These are phyloP conservation scores for Parnassius glacialis DNA, from an alignment of 2,888 invertebrate genomes.

Conservation along the genomic window DNA sequence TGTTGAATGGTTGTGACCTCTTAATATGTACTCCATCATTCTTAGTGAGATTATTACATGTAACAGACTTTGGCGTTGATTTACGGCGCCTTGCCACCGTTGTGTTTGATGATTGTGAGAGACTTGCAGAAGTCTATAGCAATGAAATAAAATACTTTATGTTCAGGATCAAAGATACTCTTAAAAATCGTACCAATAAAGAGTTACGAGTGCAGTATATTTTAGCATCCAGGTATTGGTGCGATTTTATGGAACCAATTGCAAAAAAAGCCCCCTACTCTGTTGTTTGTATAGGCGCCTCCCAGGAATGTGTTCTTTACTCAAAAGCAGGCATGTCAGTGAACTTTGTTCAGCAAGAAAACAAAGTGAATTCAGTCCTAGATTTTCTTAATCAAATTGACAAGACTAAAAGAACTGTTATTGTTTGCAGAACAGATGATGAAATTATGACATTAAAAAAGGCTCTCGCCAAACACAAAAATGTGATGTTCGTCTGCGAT, in stretches of 20 bases:
- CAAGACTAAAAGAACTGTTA: slow-evolving; percentile 76
- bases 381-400: slow-evolving; percentile 73
- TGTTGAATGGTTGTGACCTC: slow-evolving; percentile 85
- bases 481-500: slow-evolving; percentile 53
- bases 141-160: slow-evolving; percentile 68
- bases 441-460: slow-evolving; percentile 73
- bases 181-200: slow-evolving; percentile 62
- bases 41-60: slow-evolving; percentile 69
- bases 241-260: slow-evolving; percentile 77
- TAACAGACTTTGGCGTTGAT: slow-evolving; percentile 69
- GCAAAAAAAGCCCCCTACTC: slow-evolving; percentile 80
- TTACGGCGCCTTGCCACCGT: slow-evolving; percentile 83
- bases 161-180: slow-evolving; percentile 63
- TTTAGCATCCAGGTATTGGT: slow-evolving; percentile 84
- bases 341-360: slow-evolving; percentile 55
- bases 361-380: slow-evolving; percentile 66
- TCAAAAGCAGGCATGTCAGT: slow-evolving; percentile 74
- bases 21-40: slow-evolving; percentile 85
- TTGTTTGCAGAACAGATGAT: slow-evolving; percentile 81
- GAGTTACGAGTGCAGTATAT: slow-evolving; percentile 80
- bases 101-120: slow-evolving; percentile 86
- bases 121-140: slow-evolving; percentile 78
- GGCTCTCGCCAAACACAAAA: slow-evolving; percentile 41
- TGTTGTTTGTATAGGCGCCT: slow-evolving; percentile 85
- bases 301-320: slow-evolving; percentile 88